Evolutionary conservation across 2,888 invertebrate genomes (phyloP), one percentile per base, ranked within the genome.

Genomic region (Rhodophaea formosa): DNA sequence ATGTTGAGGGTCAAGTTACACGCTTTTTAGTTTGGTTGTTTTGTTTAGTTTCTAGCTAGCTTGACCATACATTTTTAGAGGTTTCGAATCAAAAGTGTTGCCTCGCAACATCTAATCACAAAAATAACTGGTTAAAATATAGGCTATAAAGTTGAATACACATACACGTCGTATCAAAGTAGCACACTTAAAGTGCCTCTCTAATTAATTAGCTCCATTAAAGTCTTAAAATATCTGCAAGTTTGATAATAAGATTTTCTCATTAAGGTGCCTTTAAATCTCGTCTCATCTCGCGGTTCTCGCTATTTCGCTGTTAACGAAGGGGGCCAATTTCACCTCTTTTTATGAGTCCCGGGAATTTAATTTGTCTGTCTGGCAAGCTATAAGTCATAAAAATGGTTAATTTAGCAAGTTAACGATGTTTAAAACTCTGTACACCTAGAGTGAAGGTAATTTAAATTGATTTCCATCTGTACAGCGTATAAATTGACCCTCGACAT

Each of bases 261-360:
- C 57, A 59, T 61, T 57, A 56, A 53, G 55, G 59, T 53, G 55
- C 23, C 58, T 59, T 59, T 62, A 58, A 56, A 64, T 62, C 60
- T 59, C 29, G 56, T 58, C 53, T 62, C 60, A 59, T 60, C 62
- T 62, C 45, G 45, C 44, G 57, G 54, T 44, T 16, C 43, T 8
- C 32, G 54, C 44, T 35, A 51, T 56, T 57, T 47, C 57, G 57
- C 57, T 49, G 46, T 55, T 59, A 57, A 56, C 47, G 49, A 44
- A 56, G 17, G 23, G 51, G 47, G 54, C 55, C 29, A 49, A 58
- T 59, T 59, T 59, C 53, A 56, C 46, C 52, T 56, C 55, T 56
- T 62, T 62, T 65, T 65, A 64, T 51, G 60, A 57, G 57, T 51
- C 47, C 39, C 39, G 29, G 47, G 16, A 51, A 62, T 65, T 62